Evolutionary conservation across 2,113 vertebrate species (phyloP).

Genomic region (Epinephelus lanceolatus): DNA sequence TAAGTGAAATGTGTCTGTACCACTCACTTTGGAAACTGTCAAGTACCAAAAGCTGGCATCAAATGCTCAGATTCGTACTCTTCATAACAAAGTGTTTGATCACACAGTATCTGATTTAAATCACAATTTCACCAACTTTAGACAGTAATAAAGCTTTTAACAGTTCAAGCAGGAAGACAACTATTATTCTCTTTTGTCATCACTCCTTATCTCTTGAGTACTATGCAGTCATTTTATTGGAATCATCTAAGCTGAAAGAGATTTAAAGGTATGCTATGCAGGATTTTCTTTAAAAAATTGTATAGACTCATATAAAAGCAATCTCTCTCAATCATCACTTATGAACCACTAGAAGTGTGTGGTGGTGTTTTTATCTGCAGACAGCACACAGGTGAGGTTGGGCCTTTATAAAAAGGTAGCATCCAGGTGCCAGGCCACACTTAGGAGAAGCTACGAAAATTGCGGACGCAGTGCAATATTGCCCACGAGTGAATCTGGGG

Average conservation of each 20-base stretch:
- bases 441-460: too few relatives aligned
- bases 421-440: too few relatives aligned
- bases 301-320: too few relatives aligned
- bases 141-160: background rate
- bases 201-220: background rate
- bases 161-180: background rate
- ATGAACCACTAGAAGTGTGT: too few relatives aligned
- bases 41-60: background rate
- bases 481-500: too few relatives aligned
- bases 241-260: background rate
- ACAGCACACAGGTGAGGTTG: too few relatives aligned
- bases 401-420: too few relatives aligned
- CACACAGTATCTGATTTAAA: background rate
- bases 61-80: background rate
- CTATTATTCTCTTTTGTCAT: background rate
- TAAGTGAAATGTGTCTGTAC: constrained; percentile 1
- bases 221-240: background rate
- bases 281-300: too few relatives aligned
- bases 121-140: constrained; percentile 1
- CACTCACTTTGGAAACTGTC: constrained; percentile 13
- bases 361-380: too few relatives aligned
- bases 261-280: too few relatives aligned
- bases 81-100: background rate
- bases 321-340: too few relatives aligned
- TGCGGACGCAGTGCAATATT: too few relatives aligned